Percentiles rank a stretch among this genome's conserved stretches.
Evolutionary conservation across 2,113 vertebrate genomes (phyloP).

Genomic region (Muscicapa adusta): DNA sequence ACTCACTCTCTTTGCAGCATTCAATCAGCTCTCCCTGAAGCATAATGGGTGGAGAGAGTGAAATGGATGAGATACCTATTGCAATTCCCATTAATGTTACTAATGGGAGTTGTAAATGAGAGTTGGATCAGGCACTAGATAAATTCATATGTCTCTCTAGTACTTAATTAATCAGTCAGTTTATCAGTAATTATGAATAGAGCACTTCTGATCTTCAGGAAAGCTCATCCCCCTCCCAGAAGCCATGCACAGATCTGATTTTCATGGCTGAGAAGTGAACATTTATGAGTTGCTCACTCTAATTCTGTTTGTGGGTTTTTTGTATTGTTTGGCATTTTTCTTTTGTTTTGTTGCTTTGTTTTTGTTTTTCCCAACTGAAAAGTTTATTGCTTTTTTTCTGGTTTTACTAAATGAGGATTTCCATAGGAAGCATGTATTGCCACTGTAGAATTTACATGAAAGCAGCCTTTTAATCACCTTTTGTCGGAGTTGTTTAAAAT

Average conservation of each 20-base stretch:
- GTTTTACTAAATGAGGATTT: neutral
- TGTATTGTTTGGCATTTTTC: neutral
- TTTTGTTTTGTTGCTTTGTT: neutral
- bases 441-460: neutral
- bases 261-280: neutral
- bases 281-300: neutral
- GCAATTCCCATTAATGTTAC: constrained; percentile 31
- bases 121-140: constrained; percentile 22
- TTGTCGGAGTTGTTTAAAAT: neutral
- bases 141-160: constrained; percentile 39
- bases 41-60: neutral
- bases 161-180: constrained; percentile 51
- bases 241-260: neutral
- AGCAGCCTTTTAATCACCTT: neutral
- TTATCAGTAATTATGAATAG: constrained; percentile 34
- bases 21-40: constrained; percentile 43
- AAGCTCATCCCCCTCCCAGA: neutral
- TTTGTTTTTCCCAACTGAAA: neutral
- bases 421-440: neutral
- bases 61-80: constrained; percentile 46
- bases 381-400: neutral
- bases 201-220: constrained; percentile 24
- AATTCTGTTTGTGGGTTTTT: neutral
- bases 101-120: constrained; percentile 48
- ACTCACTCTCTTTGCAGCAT: constrained; percentile 35